phyloP scores from a whole-genome alignment of 92 coral and sea anemone genomes.

The Phymanthus crucifer region DNA sequence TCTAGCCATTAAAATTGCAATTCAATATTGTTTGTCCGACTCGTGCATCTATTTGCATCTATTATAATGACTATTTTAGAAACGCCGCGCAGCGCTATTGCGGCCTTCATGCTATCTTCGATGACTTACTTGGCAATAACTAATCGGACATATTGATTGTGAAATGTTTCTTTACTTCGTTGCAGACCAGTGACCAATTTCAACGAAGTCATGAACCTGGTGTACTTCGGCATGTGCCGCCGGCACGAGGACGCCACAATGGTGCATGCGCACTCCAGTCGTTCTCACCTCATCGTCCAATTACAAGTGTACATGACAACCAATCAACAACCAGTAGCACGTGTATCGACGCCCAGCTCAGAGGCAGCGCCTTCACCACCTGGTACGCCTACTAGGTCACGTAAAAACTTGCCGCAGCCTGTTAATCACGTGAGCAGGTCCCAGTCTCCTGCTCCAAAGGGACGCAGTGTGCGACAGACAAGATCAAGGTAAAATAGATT shows the following conservation, averaged over 20 bases:
- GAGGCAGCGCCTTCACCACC: slow-evolving; percentile 97
- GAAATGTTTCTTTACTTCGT: not conserved
- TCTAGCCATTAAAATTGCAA: no score
- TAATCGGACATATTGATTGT: no score
- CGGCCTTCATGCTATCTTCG: no score
- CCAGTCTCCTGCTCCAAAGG: slow-evolving; percentile 85
- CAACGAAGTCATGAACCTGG: slow-evolving; percentile 89
- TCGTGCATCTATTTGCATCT: no score
- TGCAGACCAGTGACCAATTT: slow-evolving; percentile 80
- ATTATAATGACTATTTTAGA: not conserved
- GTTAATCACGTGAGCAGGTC: slow-evolving; percentile 69
- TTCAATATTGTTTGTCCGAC: no score
- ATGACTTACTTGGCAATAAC: no score
- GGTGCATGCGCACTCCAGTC: slow-evolving; percentile 99
- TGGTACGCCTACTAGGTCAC: slow-evolving; percentile 80
- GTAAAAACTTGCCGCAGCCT: slow-evolving; percentile 83
- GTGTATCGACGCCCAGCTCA: slow-evolving; percentile 66
- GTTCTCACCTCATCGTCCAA: slow-evolving; percentile 98
- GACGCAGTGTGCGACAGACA: slow-evolving; percentile 29
- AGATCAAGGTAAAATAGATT: slow-evolving; percentile 32
- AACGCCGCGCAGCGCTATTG: no score
- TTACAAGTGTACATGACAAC: slow-evolving; percentile 81
- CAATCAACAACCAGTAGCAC: slow-evolving; percentile 59
- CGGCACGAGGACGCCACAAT: slow-evolving; percentile 99
- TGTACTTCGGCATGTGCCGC: slow-evolving; percentile 91